These are phyloP conservation scores for Perithous albicinctus DNA, from an alignment of 2,888 invertebrate genomes.

Conservation along the genomic window DNA sequence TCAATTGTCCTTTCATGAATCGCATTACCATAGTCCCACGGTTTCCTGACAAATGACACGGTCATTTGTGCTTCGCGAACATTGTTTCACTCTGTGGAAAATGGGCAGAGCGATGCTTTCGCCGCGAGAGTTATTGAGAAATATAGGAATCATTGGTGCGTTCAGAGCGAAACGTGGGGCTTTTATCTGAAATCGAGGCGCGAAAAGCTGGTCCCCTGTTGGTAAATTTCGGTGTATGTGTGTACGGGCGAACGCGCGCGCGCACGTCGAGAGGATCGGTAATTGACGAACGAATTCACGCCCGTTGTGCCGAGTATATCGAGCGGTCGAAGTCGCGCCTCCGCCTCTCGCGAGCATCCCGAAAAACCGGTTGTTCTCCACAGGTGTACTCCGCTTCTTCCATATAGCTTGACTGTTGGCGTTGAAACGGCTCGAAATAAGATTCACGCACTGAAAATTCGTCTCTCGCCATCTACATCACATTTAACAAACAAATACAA, in stretches of 20 bases:
- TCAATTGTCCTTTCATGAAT: conserved; percentile 32
- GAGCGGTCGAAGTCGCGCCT: conserved; percentile 5
- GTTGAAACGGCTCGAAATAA: conserved; percentile 34
- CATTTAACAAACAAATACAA: conserved; percentile 36
- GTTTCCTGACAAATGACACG: neutral
- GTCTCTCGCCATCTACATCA: conserved; percentile 12
- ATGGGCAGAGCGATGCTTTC: neutral
- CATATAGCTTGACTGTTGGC: conserved; percentile 57
- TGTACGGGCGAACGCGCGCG: too few species aligned
- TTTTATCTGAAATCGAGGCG: conserved; percentile 15
- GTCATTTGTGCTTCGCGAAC: neutral
- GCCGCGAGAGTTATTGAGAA: conserved; percentile 42
- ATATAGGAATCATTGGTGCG: conserved; percentile 30
- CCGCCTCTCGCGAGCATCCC: conserved; percentile 70
- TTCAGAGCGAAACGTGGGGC: conserved; percentile 2
- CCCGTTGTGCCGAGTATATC: conserved; percentile 41
- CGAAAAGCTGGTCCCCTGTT: conserved; percentile 16
- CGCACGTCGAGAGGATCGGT: conserved; percentile 34
- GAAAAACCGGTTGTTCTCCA: conserved; percentile 78
- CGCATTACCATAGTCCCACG: neutral
- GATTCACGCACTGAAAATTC: conserved; percentile 40
- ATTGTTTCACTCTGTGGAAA: conserved; percentile 15
- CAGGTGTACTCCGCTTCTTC: conserved; percentile 74
- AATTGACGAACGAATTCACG: conserved; percentile 61
- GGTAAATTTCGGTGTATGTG: neutral